Percentiles rank a stretch among this genome's conserved stretches.
Conservation (phyloP, 2,113 vertebrate genomes). For the Pimephales promelas region DNA sequence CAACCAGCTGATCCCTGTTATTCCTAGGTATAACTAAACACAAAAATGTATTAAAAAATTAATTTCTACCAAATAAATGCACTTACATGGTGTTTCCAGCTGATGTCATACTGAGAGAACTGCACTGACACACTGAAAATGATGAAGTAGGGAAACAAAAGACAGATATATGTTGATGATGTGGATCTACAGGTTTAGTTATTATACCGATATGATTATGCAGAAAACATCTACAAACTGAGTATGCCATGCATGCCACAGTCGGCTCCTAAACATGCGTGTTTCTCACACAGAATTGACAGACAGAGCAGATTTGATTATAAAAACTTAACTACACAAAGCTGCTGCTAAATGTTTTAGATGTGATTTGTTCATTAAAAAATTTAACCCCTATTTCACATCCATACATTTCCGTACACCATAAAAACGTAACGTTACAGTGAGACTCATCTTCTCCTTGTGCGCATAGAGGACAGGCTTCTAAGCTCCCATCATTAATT, state of each 20-base stretch:
- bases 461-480: too few species aligned
- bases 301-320: background rate
- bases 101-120: slow-evolving; percentile 67
- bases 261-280: background rate
- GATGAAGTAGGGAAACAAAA: background rate
- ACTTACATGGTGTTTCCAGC: slow-evolving; percentile 69
- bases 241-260: background rate
- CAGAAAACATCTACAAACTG: background rate
- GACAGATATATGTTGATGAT: background rate
- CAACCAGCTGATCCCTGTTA: background rate
- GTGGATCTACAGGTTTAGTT: background rate
- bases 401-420: too few species aligned
- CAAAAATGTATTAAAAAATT: background rate
- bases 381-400: too few species aligned
- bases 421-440: too few species aligned
- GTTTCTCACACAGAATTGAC: background rate
- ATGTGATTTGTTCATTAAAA: background rate
- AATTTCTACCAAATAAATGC: background rate
- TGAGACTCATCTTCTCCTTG: too few species aligned
- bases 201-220: background rate
- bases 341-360: background rate
- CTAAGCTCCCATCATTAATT: too few species aligned
- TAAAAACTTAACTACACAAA: background rate
- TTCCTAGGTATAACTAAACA: background rate
- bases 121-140: background rate